Evolutionary conservation across 1,140 invertebrate species (phyloP).

Genomic region (Sogatella furcifera): DNA sequence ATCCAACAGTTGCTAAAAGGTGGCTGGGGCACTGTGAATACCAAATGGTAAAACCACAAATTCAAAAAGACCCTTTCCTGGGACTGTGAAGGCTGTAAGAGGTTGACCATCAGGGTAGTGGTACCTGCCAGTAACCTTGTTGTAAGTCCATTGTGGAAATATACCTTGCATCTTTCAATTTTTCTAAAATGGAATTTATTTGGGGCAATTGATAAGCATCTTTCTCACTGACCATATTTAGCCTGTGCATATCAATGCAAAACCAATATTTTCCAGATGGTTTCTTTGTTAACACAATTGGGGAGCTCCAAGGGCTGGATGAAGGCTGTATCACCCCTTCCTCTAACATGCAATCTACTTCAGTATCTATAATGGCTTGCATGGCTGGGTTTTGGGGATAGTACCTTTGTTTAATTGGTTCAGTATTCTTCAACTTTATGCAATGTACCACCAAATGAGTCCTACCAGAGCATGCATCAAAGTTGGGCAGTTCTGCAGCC

Average conservation of each 20-base stretch:
- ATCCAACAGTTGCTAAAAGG: slow-evolving; percentile 27
- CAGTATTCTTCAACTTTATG: neutral
- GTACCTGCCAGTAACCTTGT: slow-evolving; percentile 23
- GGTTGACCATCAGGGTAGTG: slow-evolving; percentile 6
- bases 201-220: slow-evolving; percentile 25
- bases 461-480: neutral
- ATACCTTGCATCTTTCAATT: slow-evolving; percentile 23
- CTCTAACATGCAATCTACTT: slow-evolving; percentile 25
- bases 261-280: slow-evolving; percentile 35
- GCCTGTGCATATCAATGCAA: slow-evolving; percentile 34
- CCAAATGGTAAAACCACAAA: slow-evolving; percentile 31
- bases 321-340: slow-evolving; percentile 32
- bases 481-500: too few species aligned
- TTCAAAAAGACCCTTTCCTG: slow-evolving; percentile 25
- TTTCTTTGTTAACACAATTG: slow-evolving; percentile 39
- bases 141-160: slow-evolving; percentile 28
- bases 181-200: slow-evolving; percentile 27
- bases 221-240: slow-evolving; percentile 34
- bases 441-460: slow-evolving; percentile 2
- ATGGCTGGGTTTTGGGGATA: slow-evolving; percentile 5
- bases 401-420: slow-evolving; percentile 14
- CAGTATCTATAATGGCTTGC: slow-evolving; percentile 13
- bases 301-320: slow-evolving; percentile 34
- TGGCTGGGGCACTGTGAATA: slow-evolving; percentile 26
- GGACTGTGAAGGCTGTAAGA: slow-evolving; percentile 19